Evolutionary conservation across 2,797 vertebrate species (phyloP), one percentile per base, ranked within the genome.

Genomic region (Xiphorhynchus erythropygius): DNA sequence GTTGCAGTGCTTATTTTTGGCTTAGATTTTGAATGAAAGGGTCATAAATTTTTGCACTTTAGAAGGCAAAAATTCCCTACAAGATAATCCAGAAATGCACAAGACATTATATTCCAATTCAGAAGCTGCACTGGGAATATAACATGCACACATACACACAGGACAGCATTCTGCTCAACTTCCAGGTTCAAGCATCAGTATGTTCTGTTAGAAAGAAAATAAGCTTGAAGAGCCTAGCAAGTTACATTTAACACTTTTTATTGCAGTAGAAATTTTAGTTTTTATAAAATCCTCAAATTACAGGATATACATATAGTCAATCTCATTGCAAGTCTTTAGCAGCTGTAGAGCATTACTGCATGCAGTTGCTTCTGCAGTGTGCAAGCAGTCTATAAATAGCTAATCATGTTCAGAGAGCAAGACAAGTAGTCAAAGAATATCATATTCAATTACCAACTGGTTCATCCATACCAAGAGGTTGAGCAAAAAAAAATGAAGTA

Each of bases 231-330:
- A 96, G 88, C 90, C 64, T 94, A 83, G 69, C 68, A 68, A 74
- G 80, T 87, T 79, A 94, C 70, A 70, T 89, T 94, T 96, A 96
- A 96, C 46, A 94, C 75, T 97, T 88, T 98, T 98, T 97, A 98
- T 98, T 98, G 94, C 94, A 97, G 90, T 96, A 98, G 89, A 97
- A 97, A 97, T 95, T 91, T 97, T 87, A 95, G 63, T 87, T 95
- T 91, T 91, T 94, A 95, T 97, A 97, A 97, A 98, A 97, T 80
- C 83, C 92, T 94, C 85, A 93, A 62, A 94, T 97, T 94, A 97
- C 90, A 97, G 87, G 65, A 97, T 81, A 96, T 60, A 96, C 82
- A 96, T 84, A 96, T 62, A 94, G 71, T 77, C 56, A 97, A 93
- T 82, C 84, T 94, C 68, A 7, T 85, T 77, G 63, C 85, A 97